Conservation (phyloP, 2,113 vertebrate species). For the Anhinga anhinga region DNA sequence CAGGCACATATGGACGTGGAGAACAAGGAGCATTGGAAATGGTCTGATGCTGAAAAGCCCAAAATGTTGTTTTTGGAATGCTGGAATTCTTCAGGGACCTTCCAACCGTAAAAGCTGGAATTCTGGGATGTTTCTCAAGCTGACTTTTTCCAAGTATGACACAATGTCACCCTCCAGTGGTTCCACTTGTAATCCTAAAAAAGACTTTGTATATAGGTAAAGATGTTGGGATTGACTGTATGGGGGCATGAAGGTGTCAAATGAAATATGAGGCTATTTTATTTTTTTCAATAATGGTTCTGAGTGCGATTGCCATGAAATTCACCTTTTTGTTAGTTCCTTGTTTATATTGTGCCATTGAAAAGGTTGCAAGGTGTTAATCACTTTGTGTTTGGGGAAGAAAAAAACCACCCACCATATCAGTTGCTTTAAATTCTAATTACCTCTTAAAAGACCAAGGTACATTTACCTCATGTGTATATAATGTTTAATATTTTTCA, state of each 20-base stretch:
- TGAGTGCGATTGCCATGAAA: conserved; percentile 60
- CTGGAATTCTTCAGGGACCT: conserved; percentile 38
- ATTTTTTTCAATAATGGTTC: conserved; percentile 46
- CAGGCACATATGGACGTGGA: not conserved
- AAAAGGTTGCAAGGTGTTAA: conserved; percentile 53
- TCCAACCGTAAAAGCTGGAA: conserved; percentile 39
- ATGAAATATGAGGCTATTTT: conserved; percentile 27
- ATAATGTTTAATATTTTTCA: conserved; percentile 78
- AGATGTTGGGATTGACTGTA: not conserved
- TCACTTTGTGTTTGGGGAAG: conserved; percentile 41
- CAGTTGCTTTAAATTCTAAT: conserved; percentile 80
- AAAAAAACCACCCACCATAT: conserved; percentile 58
- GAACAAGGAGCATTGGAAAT: not conserved
- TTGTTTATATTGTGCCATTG: conserved; percentile 67
- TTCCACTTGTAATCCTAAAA: conserved; percentile 30
- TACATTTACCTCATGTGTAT: conserved; percentile 84
- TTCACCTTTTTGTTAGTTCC: conserved; percentile 57
- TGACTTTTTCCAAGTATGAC: conserved; percentile 1
- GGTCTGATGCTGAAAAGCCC: not conserved
- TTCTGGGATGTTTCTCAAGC: conserved; percentile 25
- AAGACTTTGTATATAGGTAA: conserved; percentile 45
- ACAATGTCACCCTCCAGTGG: conserved; percentile 6
- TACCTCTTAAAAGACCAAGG: conserved; percentile 84
- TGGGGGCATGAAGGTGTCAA: conserved; percentile 25
- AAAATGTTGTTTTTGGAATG: not conserved